Base-by-base conservation (phyloP, 2,888 invertebrate genomes). In the Tenodera sinensis region DNA sequence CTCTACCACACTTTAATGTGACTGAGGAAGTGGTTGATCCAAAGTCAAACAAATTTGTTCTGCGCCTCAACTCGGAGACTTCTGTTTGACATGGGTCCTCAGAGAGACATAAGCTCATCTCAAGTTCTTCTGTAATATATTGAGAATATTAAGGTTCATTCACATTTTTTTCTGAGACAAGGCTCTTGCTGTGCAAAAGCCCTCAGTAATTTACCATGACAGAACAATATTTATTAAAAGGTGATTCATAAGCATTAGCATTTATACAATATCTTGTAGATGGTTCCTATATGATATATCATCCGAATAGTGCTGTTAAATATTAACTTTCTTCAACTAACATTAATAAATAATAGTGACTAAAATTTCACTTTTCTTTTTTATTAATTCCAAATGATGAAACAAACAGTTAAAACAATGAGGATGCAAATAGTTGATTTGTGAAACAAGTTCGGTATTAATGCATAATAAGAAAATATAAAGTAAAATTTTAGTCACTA, bases 21-120 rank as follows among this genome's bases (percentile, higher is more conserved):
- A 97, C 97, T 0, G 99, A 99, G 93, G 98, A 99, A 93, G 97
- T 99, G 0, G 97, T 99, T 27, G 98, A 99, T 94, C 98, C 98
- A 0, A 98, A 98, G 93, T 97, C 97, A 92, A 98, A 99, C 93
- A 97, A 98, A 93, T 99, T 99, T 95, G 97, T 99, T 88, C 94
- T 99, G 91, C 95, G 98, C 92, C 94, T 99, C 85, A 99, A 98
- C 93, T 99, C 99, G 0, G 99, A 99, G 93, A 99, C 99, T 85
- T 98, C 98, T 1, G 99, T 99, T 93, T 99, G 96, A 97, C 96
- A n/a, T 54, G 83, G 28, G 25, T 7, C n/a, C 20, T 83, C 83
- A 83, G 25, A 83, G 83, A 14, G 54, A 83, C 71, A n/a, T 81
- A n/a, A 27, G 28, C 86, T 71, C 47, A n/a, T 85, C 85, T 85